Base-by-base conservation (phyloP, 2,113 vertebrate species). In the Trinectes maculatus region DNA sequence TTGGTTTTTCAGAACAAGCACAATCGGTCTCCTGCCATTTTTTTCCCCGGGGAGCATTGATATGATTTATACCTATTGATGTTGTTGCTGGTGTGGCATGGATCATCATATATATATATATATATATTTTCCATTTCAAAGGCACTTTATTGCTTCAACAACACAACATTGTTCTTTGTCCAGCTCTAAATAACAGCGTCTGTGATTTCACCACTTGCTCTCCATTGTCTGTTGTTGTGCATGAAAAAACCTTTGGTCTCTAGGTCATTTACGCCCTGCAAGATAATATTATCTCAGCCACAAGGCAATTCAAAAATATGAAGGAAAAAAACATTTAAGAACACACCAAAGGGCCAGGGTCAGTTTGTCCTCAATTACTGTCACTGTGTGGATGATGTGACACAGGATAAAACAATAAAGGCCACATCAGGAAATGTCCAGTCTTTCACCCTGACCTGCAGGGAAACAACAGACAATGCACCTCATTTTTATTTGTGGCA, bases 41-140 rank as follows among this genome's bases (percentile, higher is more conserved):
- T 65, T 24, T 40, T 62, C 61, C 65, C 25, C 19, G 12, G 18
- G 22, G 31, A n/a, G n/a, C 15, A 40, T 25, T 52, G 52, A 48
- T 59, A 39, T 68, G 71, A 84, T 83, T 77, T 62, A 67, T 64
- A 55, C 55, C 44, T 39, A 44, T 15, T 43, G 46, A 59, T 43
- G 21, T 40, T 37, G 18, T 47, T 55, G 25, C 15, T 43, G 36
- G 44, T 52, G 58, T 63, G 58, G 33, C 19, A 46, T 43, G 9
- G 63, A 73, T 85, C 26, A 1, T 71, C 49, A 7, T 56, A 25
- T 36, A 18, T 61, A n/a, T n/a, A n/a, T n/a, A n/a, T n/a, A n/a
- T n/a, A n/a, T 73, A 82, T 33, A 71, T 76, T 84, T 78, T n/a
- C n/a, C 0, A 56, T 69, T 67, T 74, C 33, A 55, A 48, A 72